These are phyloP conservation scores for Solea solea DNA, from an alignment of 2,113 vertebrate species.

Conservation along the genomic window DNA sequence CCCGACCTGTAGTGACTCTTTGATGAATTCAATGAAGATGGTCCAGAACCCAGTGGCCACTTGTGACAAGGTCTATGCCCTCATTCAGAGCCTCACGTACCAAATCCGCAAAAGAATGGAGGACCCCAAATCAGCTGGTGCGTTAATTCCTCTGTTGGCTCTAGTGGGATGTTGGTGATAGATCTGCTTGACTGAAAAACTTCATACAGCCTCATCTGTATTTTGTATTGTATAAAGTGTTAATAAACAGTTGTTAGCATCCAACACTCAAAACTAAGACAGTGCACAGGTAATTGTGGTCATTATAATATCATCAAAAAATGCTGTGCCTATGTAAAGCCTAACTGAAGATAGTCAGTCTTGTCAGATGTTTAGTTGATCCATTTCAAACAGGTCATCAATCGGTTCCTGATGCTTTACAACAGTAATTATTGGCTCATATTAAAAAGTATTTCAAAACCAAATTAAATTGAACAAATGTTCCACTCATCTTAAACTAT, in stretches of 20 bases:
- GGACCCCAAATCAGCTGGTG: slow-evolving; percentile 93
- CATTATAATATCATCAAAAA: too few relatives aligned
- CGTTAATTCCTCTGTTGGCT: slow-evolving; percentile 10
- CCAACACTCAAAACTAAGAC: too few relatives aligned
- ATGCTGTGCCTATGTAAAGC: too few relatives aligned
- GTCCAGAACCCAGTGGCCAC: slow-evolving; percentile 93
- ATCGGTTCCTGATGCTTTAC: too few relatives aligned
- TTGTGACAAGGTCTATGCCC: slow-evolving; percentile 90
- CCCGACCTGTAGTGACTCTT: slow-evolving; percentile 87
- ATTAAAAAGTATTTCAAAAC: too few relatives aligned
- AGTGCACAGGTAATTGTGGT: too few relatives aligned
- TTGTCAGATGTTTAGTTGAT: too few relatives aligned
- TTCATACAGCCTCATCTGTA: background rate
- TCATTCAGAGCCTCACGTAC: slow-evolving; percentile 94
- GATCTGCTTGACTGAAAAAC: background rate
- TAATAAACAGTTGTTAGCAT: too few relatives aligned
- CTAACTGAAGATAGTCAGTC: too few relatives aligned
- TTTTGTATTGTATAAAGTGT: too few relatives aligned
- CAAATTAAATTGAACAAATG: background rate
- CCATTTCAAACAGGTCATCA: too few relatives aligned
- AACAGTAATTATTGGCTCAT: too few relatives aligned
- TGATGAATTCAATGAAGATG: slow-evolving; percentile 92
- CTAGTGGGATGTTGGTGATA: background rate
- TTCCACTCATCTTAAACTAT: background rate
- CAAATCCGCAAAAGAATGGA: slow-evolving; percentile 93